Base-by-base conservation (phyloP, 2,113 vertebrate species). In the Lycaon pictus region DNA sequence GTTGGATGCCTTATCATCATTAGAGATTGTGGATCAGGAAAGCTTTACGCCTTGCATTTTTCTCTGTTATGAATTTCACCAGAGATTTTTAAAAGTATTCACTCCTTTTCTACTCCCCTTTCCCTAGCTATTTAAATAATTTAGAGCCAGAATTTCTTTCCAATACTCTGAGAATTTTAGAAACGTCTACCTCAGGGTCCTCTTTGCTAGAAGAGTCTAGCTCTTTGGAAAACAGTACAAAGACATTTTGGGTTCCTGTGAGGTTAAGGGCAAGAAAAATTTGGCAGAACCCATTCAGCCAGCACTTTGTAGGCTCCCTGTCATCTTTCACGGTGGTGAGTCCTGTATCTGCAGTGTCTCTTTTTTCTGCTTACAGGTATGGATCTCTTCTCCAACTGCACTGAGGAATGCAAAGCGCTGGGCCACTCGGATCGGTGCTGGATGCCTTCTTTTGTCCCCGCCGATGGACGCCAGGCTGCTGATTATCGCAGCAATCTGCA, bases 401-500 rank as follows among this genome's bases (percentile, higher is more conserved):
- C 99, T 0, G 99, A 99, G 98, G 99, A 99, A 98, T 99, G 99
- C 98, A 99, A 99, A 99, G 99, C 99, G 10, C 98, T 99, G 98
- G 99, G 99, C 98, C 99, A 99, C 99, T 99, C 99, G 0, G 99
- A 99, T 97, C 99, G 99, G 98, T 99, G 99, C 99, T 99, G 99
- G 99, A 99, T 99, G 99, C 99, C 99, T 91, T 99, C 99, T 98
- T 99, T 99, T 95, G 99, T 99, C 98, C 99, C 99, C 76, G 99
- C 99, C 0, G 99, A 99, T 82, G 99, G 99, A 97, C 99, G 99
- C 97, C 99, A 99, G 98, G 99, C 99, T 92, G 99, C 99, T 0
- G 99, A 99, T 99, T 99, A 99, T 97, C 99, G 99, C 98, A 99
- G 99, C 99, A 99, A 99, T 98, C 99, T 99, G 95, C 99, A 99